phyloP scores from a whole-genome alignment of 2,888 invertebrate species.

The Timema podura region DNA sequence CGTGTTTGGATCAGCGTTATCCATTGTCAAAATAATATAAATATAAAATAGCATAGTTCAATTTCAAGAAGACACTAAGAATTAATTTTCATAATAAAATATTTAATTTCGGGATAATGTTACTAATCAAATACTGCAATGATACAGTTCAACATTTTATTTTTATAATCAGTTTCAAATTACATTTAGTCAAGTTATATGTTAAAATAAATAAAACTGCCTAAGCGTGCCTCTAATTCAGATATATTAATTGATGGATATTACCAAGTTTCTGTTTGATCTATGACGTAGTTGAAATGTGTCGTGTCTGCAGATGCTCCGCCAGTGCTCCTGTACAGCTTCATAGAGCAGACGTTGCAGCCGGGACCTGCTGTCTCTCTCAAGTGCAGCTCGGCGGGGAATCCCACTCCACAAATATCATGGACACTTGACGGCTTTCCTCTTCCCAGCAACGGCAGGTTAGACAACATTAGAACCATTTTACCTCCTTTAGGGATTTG shows the following conservation, averaged over 20 bases:
- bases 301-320: conserved; percentile 61
- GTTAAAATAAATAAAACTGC: background rate
- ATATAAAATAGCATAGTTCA: no score
- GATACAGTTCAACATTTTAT: no score
- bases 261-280: background rate
- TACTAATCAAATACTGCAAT: no score
- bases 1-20: no score
- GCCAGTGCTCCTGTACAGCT: conserved; percentile 68
- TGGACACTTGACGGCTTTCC: conserved; percentile 73
- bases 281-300: no score
- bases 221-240: background rate
- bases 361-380: conserved; percentile 74
- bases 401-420: conserved; percentile 71
- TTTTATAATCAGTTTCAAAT: no score
- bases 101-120: no score
- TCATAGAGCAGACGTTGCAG: conserved; percentile 73
- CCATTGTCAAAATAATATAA: no score
- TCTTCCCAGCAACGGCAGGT: conserved; percentile 60
- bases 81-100: no score
- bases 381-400: conserved; percentile 70
- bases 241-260: background rate
- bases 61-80: no score
- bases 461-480: background rate
- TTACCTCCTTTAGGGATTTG: no score
- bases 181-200: no score